Evolutionary conservation across 2,888 invertebrate genomes (phyloP).

Genomic region (Idaea biselata): DNA sequence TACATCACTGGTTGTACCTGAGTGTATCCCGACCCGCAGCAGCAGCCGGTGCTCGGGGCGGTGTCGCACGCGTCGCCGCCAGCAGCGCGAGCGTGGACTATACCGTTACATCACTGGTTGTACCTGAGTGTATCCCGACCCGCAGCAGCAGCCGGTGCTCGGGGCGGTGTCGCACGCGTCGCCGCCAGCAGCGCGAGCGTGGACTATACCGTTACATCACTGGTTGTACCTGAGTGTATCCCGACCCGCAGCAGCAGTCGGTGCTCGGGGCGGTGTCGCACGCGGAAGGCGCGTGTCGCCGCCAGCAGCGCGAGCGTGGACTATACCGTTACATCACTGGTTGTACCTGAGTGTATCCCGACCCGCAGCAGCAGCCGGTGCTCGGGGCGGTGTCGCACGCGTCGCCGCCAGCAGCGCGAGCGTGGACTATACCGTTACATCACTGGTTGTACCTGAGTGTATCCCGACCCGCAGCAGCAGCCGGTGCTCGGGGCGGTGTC

Average conservation of each 20-base stretch:
- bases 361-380: slow-evolving; percentile 94
- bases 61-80: slow-evolving; percentile 92
- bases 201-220: slow-evolving; percentile 91
- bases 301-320: slow-evolving; percentile 94
- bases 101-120: slow-evolving; percentile 89
- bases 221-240: slow-evolving; percentile 91
- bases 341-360: slow-evolving; percentile 93
- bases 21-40: slow-evolving; percentile 94
- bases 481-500: slow-evolving; percentile 93
- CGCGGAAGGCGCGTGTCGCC: slow-evolving; percentile 93
- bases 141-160: slow-evolving; percentile 94
- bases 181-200: slow-evolving; percentile 94
- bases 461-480: slow-evolving; percentile 95
- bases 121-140: slow-evolving; percentile 95
- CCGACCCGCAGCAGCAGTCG: slow-evolving; percentile 95
- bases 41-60: slow-evolving; percentile 94
- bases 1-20: slow-evolving; percentile 90
- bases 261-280: slow-evolving; percentile 93
- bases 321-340: slow-evolving; percentile 91
- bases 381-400: slow-evolving; percentile 94
- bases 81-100: slow-evolving; percentile 93
- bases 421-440: slow-evolving; percentile 92
- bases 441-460: slow-evolving; percentile 91
- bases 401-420: slow-evolving; percentile 92
- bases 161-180: slow-evolving; percentile 92